A percentile compares a stretch with the other conserved stretches of the same genome.
Conservation (phyloP, 2,113 vertebrate species). For the Marmota monax region DNA sequence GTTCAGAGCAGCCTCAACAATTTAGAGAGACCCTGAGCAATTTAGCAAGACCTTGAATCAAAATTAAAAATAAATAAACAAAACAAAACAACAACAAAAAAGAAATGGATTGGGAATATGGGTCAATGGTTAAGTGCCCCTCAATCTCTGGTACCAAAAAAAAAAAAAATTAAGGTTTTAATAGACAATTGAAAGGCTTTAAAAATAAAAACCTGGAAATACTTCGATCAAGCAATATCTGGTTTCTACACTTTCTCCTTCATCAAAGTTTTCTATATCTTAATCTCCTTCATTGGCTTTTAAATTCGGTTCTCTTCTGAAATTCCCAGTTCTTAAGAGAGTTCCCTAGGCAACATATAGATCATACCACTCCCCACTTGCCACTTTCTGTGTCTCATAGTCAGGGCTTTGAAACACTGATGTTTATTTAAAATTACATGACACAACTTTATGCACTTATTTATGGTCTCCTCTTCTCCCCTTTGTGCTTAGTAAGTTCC, state of each 20-base stretch:
- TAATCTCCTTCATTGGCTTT: not conserved
- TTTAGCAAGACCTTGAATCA: too few species aligned
- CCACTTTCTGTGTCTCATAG: not conserved
- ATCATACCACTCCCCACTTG: accelerated
- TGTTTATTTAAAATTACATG: slow-evolving; percentile 14
- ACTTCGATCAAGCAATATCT: not conserved
- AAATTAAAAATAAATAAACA: too few species aligned
- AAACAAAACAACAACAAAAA: too few species aligned
- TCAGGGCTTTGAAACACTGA: not conserved
- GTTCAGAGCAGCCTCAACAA: too few species aligned
- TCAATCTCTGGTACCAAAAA: too few species aligned
- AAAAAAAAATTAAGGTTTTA: not conserved
- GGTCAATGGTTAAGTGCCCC: too few species aligned
- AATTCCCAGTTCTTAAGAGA: not conserved
- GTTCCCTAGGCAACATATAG: not conserved
- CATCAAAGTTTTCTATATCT: not conserved
- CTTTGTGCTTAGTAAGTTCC: not conserved
- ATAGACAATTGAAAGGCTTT: not conserved
- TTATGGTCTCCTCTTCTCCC: not conserved
- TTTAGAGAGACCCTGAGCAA: too few species aligned
- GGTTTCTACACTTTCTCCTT: not conserved
- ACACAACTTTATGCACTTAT: not conserved
- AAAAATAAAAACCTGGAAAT: not conserved
- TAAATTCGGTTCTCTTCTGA: not conserved
- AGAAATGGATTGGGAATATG: too few species aligned